Conservation (phyloP, 2,113 vertebrate species). For the Odocoileus hemionus region DNA sequence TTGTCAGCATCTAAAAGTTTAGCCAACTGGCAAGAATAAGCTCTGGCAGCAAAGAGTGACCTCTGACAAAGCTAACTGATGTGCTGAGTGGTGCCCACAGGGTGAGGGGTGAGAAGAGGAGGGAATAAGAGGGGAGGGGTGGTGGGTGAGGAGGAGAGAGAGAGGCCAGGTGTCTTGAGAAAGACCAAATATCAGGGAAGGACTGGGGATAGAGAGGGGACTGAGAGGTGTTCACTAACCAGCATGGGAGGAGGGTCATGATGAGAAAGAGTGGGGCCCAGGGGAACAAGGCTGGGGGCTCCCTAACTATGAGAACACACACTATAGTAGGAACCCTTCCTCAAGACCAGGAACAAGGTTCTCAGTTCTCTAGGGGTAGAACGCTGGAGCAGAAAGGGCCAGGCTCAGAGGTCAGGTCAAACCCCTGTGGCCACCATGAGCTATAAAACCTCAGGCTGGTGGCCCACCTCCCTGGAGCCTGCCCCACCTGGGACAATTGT, state of each 20-base stretch:
- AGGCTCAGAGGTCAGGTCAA: not conserved
- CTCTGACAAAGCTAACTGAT: not conserved
- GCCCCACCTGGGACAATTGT: accelerated
- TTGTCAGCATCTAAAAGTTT: not conserved
- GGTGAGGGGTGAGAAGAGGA: not conserved
- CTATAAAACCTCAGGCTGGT: not conserved
- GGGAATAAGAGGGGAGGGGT: not conserved
- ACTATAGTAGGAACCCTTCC: not conserved
- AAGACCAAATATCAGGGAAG: not conserved
- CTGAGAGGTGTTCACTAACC: not conserved
- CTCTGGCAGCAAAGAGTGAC: not conserved
- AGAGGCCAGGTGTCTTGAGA: not conserved
- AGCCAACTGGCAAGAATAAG: constrained; percentile 3
- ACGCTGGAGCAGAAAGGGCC: not conserved
- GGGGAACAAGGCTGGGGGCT: not conserved
- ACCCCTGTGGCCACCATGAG: not conserved
- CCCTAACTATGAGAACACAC: not conserved
- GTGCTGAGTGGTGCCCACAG: not conserved
- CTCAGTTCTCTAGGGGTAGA: not conserved
- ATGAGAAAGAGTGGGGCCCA: not conserved
- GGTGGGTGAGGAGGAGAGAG: not conserved
- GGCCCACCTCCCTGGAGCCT: not conserved
- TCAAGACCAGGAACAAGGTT: not conserved
- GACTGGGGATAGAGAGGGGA: no score
- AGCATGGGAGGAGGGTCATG: accelerated